Conservation (phyloP, 1,140 invertebrate species). For the Bombyx mori region ASM3026992v2 NC_085111.1:14082501-14083000, state of each 20-base stretch:
- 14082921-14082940: constrained; percentile 45
- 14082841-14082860: constrained; percentile 40
- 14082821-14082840: constrained; percentile 23
- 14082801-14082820: constrained; percentile 42
- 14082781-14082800: constrained; percentile 59
- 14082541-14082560: constrained; percentile 56
- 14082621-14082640: constrained; percentile 27
- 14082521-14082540: constrained; percentile 29
- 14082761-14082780: constrained; percentile 44
- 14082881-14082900: constrained; percentile 58
- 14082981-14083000: constrained; percentile 22
- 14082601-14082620: constrained; percentile 34
- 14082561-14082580: constrained; percentile 47
- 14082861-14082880: constrained; percentile 57
- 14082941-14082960: constrained; percentile 48
- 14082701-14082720: constrained; percentile 30
- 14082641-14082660: constrained; percentile 35
- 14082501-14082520: constrained; percentile 37
- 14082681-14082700: constrained; percentile 29
- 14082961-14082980: constrained; percentile 44
- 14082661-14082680: constrained; percentile 28
- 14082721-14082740: constrained; percentile 29
- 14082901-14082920: constrained; percentile 40
- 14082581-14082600: constrained; percentile 36
- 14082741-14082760: constrained; percentile 33